phyloP scores from a whole-genome alignment of 2,888 invertebrate genomes.

The Leptarthrus brevirostris region DNA sequence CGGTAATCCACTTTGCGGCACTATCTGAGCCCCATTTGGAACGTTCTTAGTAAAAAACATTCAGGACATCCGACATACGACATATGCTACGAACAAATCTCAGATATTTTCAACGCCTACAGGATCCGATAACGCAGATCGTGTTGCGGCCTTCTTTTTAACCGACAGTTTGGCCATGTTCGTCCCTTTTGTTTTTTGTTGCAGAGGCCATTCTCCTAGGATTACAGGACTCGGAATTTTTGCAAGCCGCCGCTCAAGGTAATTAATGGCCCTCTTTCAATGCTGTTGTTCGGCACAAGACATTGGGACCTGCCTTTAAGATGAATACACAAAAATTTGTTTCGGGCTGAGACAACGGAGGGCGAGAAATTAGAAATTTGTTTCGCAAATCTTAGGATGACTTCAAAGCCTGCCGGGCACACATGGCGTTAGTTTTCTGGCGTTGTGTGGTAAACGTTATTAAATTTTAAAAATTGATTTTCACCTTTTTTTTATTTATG shows the following conservation, averaged over 20 bases:
- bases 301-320: slow-evolving; percentile 2
- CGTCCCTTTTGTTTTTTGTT: not conserved
- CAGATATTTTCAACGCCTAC: slow-evolving; percentile 47
- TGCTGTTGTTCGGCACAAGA: not conserved
- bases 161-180: slow-evolving; percentile 8
- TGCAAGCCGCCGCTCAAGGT: slow-evolving; percentile 29
- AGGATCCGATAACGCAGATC: slow-evolving; percentile 44
- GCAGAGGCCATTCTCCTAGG: slow-evolving; percentile 9
- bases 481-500: not conserved
- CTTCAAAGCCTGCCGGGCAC: slow-evolving; percentile 10
- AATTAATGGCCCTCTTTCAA: slow-evolving; percentile 30
- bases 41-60: slow-evolving; percentile 8
- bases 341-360: not conserved
- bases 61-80: slow-evolving; percentile 45
- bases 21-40: slow-evolving; percentile 15
- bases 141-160: slow-evolving; percentile 44
- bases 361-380: slow-evolving; percentile 42
- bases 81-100: slow-evolving; percentile 47
- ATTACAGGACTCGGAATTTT: slow-evolving; percentile 32
- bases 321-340: slow-evolving; percentile 47
- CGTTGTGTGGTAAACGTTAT: too few species aligned
- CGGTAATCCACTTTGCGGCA: slow-evolving; percentile 43
- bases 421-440: too few species aligned
- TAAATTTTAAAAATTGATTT: too few species aligned
- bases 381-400: slow-evolving; percentile 35